Evolutionary conservation across 1,140 invertebrate genomes (phyloP).

Genomic region (Formica exsecta): DNA sequence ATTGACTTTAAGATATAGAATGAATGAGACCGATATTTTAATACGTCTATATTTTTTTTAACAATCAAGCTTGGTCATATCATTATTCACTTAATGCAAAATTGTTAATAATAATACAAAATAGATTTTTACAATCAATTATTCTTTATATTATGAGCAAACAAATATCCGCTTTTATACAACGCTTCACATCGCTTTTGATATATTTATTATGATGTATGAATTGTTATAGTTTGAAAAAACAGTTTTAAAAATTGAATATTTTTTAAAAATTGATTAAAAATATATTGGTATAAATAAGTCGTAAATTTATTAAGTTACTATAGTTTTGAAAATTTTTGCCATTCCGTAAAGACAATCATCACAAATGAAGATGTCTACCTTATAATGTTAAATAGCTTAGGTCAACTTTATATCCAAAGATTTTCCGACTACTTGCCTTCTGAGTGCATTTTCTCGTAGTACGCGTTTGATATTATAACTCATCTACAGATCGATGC

Average conservation of each 20-base stretch:
- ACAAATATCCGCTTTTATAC: too few relatives aligned
- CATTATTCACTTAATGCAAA: background rate
- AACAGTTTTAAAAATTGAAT: background rate
- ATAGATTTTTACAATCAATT: background rate
- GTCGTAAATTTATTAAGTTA: background rate
- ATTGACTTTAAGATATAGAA: background rate
- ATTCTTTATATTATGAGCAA: background rate
- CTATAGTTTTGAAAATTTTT: background rate
- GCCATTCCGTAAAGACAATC: background rate
- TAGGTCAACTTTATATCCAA: constrained; percentile 29
- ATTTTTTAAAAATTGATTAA: background rate
- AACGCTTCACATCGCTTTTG: too few relatives aligned
- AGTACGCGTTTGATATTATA: constrained; percentile 5
- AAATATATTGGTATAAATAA: constrained; percentile 1
- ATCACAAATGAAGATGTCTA: background rate
- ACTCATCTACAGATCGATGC: constrained; percentile 41
- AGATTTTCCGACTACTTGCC: constrained; percentile 49
- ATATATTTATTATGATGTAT: background rate
- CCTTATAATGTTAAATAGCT: constrained; percentile 26
- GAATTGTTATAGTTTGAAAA: background rate
- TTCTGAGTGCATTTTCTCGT: constrained; percentile 54
- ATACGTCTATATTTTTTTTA: background rate
- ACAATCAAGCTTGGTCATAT: background rate
- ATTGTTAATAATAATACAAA: background rate
- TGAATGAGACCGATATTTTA: background rate